phyloP scores from a whole-genome alignment of 2,113 vertebrate species.

The Puntigrus tetrazona region DNA sequence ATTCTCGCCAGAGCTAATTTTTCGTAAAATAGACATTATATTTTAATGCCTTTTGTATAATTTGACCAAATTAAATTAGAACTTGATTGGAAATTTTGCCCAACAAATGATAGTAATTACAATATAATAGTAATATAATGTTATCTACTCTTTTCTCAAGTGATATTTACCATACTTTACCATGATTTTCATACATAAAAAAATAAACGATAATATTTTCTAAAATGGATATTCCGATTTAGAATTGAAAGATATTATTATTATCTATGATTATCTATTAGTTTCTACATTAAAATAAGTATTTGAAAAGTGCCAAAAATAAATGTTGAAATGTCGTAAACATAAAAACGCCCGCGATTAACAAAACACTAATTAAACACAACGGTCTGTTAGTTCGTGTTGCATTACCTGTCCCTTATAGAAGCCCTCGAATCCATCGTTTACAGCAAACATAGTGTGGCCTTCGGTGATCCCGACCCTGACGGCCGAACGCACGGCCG shows the following conservation, averaged over 20 bases:
- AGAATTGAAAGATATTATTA: too few species aligned
- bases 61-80: neutral
- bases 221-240: neutral
- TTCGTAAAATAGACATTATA: neutral
- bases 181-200: too few species aligned
- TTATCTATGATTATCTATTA: too few species aligned
- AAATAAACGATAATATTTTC: neutral
- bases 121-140: neutral
- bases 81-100: neutral
- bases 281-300: too few species aligned
- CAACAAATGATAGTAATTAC: neutral
- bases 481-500: constrained; percentile 88
- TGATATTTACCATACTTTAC: too few species aligned
- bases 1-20: neutral
- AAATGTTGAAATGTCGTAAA: neutral
- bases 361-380: neutral
- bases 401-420: constrained; percentile 81
- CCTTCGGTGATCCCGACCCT: constrained; percentile 91
- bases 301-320: neutral
- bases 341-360: neutral
- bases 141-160: too few species aligned
- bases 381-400: neutral
- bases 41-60: neutral
- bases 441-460: constrained; percentile 91
- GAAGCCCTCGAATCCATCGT: constrained; percentile 93